These are phyloP conservation scores for Pseudochromis fuscus DNA, from an alignment of 2,797 vertebrate genomes.

Conservation along the genomic window DNA sequence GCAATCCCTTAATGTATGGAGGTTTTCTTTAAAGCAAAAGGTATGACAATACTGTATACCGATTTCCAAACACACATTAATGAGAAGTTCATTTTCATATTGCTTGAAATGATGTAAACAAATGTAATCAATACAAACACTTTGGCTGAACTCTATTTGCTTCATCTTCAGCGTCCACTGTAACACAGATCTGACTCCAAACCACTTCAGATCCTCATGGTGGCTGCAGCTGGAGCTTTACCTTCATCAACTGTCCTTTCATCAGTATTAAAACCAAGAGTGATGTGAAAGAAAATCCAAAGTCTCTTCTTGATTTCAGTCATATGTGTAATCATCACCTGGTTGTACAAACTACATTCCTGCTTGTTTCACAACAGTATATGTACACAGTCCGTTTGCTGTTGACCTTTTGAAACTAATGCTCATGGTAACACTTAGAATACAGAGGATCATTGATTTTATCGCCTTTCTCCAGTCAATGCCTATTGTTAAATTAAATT, in stretches of 20 bases:
- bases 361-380: slow-evolving; percentile 1
- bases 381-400: neutral
- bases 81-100: neutral
- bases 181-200: neutral
- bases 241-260: neutral
- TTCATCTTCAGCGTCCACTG: too few relatives aligned
- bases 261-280: neutral
- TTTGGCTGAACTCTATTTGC: too few relatives aligned
- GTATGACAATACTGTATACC: neutral
- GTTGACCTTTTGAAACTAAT: neutral
- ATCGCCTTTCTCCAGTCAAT: neutral
- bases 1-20: too few relatives aligned
- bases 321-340: neutral
- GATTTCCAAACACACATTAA: neutral
- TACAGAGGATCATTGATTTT: neutral
- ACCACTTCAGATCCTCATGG: neutral
- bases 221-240: neutral
- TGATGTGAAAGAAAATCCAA: neutral
- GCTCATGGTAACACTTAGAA: neutral
- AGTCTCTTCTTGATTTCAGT: too few relatives aligned
- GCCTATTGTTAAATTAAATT: neutral
- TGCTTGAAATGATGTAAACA: slow-evolving; percentile 22
- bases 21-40: slow-evolving; percentile 1
- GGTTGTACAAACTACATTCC: neutral
- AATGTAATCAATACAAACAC: too few relatives aligned